Base-by-base conservation (phyloP, 2,113 vertebrate species). In the Thunnus thynnus region DNA sequence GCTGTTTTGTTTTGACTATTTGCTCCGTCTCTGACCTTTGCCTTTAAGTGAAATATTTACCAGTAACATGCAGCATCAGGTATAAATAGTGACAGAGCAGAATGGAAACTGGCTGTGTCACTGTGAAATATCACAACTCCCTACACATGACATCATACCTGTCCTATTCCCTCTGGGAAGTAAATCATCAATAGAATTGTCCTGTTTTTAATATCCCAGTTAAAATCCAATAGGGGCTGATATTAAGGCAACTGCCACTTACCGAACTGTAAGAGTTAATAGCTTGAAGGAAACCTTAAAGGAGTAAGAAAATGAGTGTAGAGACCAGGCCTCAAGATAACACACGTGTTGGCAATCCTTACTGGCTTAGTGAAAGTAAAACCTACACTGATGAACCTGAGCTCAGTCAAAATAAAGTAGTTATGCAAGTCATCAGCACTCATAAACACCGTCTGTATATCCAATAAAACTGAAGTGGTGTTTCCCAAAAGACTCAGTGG, bases 1-100 rank as follows among this genome's bases (percentile, higher is more conserved):
- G 20, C 17, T 20, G 46, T 61, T 60, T 51, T 17, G 22, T 80
- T 64, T 51, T 18, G 22, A 18, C n/a, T 57, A 36, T 27, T 30
- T 73, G n/a, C 41, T 66, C n/a, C 62, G 30, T 32, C n/a, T 18
- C n/a, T 51, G 72, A 85, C 18, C 41, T 70, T 83, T 65, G 58
- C 36, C 13, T 57, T 55, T 8, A 25, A 48, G 58, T 76, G 75
- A 69, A 69, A 75, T 63, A 85, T 85, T 88, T 36, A 83, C 64
- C 22, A 7, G 1, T 16, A 10, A 44, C 20, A 16, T 41, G 51
- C 22, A 63, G 14, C 3, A 25, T 55, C 7, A 11, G 17, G 20
- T 61, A 25, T 41, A 62, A 74, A 66, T 2, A 27, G 30, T 27
- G 48, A 80, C 67, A 57, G 13, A 76, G 63, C 17, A 12, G 14